Evolutionary conservation across 1,140 invertebrate species (phyloP).

Genomic region (Lerema accius): DNA sequence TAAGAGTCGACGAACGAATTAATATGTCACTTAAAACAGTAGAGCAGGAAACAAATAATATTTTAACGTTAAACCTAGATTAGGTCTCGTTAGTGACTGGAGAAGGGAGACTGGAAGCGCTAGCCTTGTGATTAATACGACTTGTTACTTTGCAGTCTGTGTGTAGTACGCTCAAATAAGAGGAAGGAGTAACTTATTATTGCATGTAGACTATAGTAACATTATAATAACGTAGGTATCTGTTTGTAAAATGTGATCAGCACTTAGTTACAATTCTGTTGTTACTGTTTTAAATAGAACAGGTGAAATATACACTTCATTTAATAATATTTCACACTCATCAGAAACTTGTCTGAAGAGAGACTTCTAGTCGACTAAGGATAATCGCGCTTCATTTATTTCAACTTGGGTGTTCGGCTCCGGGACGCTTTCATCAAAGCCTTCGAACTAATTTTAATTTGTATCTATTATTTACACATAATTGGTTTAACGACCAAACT

Average conservation of each 20-base stretch:
- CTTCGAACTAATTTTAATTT: slow-evolving; percentile 10
- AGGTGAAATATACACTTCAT: neutral
- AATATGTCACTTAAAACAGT: slow-evolving; percentile 70
- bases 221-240: no score
- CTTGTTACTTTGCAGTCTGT: slow-evolving; percentile 27
- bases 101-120: slow-evolving; percentile 34
- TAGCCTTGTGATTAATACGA: slow-evolving; percentile 34
- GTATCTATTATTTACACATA: slow-evolving; percentile 30
- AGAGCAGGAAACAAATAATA: slow-evolving; percentile 62
- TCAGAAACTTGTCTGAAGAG: neutral
- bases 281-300: neutral
- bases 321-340: neutral
- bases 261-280: neutral
- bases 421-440: slow-evolving; percentile 19
- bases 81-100: slow-evolving; percentile 55
- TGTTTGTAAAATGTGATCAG: neutral
- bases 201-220: slow-evolving; percentile 13
- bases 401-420: slow-evolving; percentile 20
- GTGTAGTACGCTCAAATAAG: slow-evolving; percentile 16
- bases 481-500: slow-evolving; percentile 25
- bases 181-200: slow-evolving; percentile 12
- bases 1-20: slow-evolving; percentile 62
- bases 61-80: slow-evolving; percentile 71
- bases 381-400: slow-evolving; percentile 23
- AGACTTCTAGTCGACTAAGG: slow-evolving; percentile 4